Evolutionary conservation across 2,797 vertebrate species (phyloP).

Genomic region (Pseudomugil gertrudae): DNA sequence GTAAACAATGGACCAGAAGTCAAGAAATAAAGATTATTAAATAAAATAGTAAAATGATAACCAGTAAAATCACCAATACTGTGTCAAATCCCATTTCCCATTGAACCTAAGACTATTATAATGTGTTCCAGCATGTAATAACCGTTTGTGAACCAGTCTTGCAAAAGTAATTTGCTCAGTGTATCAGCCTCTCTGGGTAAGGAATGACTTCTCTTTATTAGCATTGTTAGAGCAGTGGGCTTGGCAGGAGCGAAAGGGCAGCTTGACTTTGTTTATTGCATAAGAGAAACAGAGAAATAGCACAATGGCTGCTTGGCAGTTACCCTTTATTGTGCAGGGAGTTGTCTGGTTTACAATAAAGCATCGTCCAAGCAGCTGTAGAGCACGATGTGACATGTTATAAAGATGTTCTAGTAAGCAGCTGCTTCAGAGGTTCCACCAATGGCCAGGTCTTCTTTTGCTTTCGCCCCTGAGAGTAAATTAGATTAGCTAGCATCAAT

Average conservation of each 20-base stretch:
- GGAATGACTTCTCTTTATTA: conserved; percentile 49
- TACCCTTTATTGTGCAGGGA: conserved; percentile 24
- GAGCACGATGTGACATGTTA: conserved; percentile 4
- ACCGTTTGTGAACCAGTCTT: conserved; percentile 68
- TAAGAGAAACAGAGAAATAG: conserved; percentile 46
- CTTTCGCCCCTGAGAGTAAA: background rate
- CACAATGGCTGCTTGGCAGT: conserved; percentile 39
- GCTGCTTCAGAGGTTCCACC: conserved; percentile 3
- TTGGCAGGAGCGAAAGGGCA: conserved; percentile 46
- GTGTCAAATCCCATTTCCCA: conserved; percentile 73
- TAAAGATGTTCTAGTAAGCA: conserved; percentile 22
- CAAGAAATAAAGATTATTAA: conserved; percentile 61
- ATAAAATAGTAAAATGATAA: conserved; percentile 74
- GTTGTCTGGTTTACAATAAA: conserved; percentile 27
- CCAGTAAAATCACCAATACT: conserved; percentile 81
- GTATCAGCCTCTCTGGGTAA: conserved; percentile 48
- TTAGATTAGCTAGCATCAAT: conserved; percentile 12
- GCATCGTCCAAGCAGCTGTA: conserved; percentile 17
- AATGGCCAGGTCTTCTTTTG: background rate
- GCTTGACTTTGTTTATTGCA: conserved; percentile 67
- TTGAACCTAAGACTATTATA: conserved; percentile 67
- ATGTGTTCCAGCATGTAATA: conserved; percentile 69
- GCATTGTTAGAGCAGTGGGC: conserved; percentile 54
- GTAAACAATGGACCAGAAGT: background rate
- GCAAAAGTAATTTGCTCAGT: conserved; percentile 69